These are phyloP conservation scores for Trialeurodes vaporariorum DNA, from an alignment of 1,140 invertebrate species.

Conservation along the genomic window DNA sequence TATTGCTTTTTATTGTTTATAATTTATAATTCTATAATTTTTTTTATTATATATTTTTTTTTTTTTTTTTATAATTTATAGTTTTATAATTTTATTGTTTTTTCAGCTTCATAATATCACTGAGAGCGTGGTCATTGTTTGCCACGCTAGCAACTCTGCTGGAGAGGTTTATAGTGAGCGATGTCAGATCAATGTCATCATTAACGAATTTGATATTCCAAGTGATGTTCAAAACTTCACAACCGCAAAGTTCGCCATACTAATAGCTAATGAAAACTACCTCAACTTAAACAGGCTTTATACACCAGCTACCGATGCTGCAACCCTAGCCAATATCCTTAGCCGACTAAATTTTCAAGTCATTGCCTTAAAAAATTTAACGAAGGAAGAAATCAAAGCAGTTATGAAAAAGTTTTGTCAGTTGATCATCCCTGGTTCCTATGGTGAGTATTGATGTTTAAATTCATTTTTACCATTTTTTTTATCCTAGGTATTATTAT, in stretches of 20 bases:
- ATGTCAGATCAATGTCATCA: background rate
- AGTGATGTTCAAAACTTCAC: background rate
- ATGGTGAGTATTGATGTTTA: background rate
- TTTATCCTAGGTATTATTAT: too few species aligned
- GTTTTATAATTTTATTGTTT: background rate
- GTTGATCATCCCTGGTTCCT: background rate
- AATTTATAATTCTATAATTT: too few species aligned
- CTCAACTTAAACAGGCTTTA: background rate
- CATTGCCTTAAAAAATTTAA: background rate
- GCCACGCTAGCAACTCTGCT: background rate
- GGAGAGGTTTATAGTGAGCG: background rate
- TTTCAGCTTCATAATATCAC: background rate
- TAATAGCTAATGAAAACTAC: background rate
- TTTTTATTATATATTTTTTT: background rate
- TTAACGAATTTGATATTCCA: background rate
- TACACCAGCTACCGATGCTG: background rate
- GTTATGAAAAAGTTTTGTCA: background rate
- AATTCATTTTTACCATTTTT: too few species aligned
- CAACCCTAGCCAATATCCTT: background rate
- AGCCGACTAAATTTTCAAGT: background rate
- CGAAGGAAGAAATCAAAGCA: background rate
- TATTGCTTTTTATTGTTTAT: too few species aligned
- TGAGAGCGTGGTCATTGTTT: background rate
- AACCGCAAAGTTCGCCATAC: background rate
- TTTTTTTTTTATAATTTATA: background rate